Evolutionary conservation across 2,113 vertebrate genomes (phyloP).

Genomic region (Calonectris borealis): DNA sequence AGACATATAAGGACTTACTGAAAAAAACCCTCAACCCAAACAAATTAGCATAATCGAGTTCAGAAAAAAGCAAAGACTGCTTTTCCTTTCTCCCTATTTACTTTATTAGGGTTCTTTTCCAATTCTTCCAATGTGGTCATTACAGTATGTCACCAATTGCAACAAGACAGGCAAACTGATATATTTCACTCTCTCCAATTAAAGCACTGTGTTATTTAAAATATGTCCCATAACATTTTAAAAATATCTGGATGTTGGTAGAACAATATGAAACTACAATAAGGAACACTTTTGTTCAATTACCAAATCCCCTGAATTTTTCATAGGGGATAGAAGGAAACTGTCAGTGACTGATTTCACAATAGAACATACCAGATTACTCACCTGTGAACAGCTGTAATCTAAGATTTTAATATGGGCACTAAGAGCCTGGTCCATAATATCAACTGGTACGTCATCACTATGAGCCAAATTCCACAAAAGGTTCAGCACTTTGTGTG

Average conservation of each 20-base stretch:
- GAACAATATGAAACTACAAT: neutral
- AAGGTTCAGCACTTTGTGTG: constrained; percentile 97
- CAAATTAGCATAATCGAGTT: neutral
- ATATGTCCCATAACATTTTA: neutral
- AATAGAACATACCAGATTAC: neutral
- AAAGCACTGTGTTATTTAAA: neutral
- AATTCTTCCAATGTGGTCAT: neutral
- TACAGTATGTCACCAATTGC: neutral
- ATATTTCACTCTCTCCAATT: neutral
- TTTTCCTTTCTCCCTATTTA: neutral
- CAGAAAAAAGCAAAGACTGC: neutral
- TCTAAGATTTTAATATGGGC: constrained; percentile 99
- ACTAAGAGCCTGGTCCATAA: constrained; percentile 98
- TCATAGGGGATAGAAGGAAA: neutral
- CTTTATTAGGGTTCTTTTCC: neutral
- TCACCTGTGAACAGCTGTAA: constrained; percentile 99
- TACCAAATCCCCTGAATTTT: neutral
- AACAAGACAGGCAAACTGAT: neutral
- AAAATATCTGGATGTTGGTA: neutral
- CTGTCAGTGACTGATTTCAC: neutral
- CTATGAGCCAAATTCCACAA: constrained; percentile 98
- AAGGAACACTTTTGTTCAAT: neutral
- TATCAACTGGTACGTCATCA: constrained; percentile 98
- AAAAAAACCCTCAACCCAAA: neutral
- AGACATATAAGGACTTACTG: neutral